Percentiles rank a stretch among this genome's conserved stretches.
phyloP scores from a whole-genome alignment of 2,888 invertebrate species.

The Zygogramma bicolorata region DNA sequence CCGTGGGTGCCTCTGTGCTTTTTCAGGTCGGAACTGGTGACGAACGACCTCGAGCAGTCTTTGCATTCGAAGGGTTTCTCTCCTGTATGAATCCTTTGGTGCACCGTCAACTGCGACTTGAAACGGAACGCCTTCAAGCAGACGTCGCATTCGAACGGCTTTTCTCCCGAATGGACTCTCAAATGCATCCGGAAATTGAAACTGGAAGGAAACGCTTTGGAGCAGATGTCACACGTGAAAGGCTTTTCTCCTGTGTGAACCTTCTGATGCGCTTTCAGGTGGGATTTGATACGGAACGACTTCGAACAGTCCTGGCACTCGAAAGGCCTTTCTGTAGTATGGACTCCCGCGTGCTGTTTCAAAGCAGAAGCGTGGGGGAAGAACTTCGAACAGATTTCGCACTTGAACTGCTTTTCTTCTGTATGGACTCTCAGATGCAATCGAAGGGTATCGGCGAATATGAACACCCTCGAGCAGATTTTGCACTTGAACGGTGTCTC shows the following conservation, averaged over 20 bases:
- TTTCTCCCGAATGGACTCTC: conserved; percentile 60
- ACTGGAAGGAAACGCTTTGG: neutral
- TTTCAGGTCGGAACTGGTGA: too few relatives aligned
- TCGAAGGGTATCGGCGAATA: neutral
- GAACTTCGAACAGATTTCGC: neutral
- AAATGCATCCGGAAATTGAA: neutral
- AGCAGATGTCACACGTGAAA: neutral
- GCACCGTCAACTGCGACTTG: conserved; percentile 63
- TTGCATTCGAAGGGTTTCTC: conserved; percentile 45
- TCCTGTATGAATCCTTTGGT: conserved; percentile 68
- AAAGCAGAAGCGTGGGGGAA: neutral
- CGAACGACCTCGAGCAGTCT: conserved; percentile 39
- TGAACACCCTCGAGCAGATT: neutral
- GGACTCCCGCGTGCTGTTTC: neutral
- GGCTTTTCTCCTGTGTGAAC: conserved; percentile 75
- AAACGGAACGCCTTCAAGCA: conserved; percentile 66
- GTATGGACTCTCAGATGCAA: neutral
- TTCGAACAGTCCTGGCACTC: neutral
- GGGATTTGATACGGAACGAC: neutral
- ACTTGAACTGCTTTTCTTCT: neutral
- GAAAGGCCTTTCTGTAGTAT: neutral
- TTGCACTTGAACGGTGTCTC: neutral
- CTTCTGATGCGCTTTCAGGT: neutral
- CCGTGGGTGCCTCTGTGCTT: neutral
- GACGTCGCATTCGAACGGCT: conserved; percentile 64